phyloP scores from a whole-genome alignment of 64 coral and sea anemone genomes.

The Montipora cactus region DNA sequence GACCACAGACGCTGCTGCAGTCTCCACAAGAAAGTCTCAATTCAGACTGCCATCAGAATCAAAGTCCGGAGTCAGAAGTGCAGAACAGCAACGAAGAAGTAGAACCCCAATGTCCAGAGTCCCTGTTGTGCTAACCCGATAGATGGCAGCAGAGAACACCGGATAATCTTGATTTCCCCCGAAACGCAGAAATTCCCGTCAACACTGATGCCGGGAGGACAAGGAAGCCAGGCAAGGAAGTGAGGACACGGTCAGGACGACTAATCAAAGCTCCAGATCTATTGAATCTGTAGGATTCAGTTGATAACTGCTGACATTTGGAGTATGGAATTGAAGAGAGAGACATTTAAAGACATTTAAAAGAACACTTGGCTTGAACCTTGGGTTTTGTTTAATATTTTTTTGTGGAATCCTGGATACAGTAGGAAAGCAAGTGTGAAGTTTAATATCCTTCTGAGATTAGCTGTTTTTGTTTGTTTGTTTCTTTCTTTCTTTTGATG shows the following conservation, averaged over 20 bases:
- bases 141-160: background rate
- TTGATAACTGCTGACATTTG: background rate
- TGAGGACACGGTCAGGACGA: constrained; percentile 41
- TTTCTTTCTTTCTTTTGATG: too few species aligned
- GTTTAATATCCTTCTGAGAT: too few species aligned
- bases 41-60: background rate
- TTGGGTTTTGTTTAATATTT: too few species aligned
- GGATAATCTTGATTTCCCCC: background rate
- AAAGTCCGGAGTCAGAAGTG: background rate
- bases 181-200: constrained; percentile 2
- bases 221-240: constrained; percentile 21
- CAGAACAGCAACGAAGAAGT: background rate
- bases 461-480: too few species aligned
- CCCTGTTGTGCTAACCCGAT: background rate
- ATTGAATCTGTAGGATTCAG: constrained; percentile 14
- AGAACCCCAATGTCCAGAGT: background rate
- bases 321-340: background rate
- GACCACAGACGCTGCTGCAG: background rate
- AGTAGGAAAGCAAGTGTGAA: too few species aligned
- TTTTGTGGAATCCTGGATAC: too few species aligned
- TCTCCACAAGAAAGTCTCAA: background rate
- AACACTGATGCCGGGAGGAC: background rate
- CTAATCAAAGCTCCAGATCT: constrained; percentile 18
- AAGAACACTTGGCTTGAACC: background rate
- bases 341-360: background rate